Evolutionary conservation across 2,797 vertebrate species (phyloP).

Genomic region (Pseudomugil tenellus): DNA sequence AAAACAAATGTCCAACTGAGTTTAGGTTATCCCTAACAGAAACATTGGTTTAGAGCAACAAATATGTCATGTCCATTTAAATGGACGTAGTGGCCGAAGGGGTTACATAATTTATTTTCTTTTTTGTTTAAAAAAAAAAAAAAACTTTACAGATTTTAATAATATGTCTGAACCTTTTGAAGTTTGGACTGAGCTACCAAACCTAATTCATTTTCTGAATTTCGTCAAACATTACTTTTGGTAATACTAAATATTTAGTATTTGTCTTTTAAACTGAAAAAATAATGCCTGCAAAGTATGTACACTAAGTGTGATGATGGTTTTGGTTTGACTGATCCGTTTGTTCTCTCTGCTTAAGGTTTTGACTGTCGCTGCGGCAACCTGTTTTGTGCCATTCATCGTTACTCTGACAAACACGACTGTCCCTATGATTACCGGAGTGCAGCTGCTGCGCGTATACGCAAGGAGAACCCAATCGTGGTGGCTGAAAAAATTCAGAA

Average conservation of each 20-base stretch:
- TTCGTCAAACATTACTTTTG: not conserved
- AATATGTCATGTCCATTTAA: too few species aligned
- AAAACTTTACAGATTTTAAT: too few species aligned
- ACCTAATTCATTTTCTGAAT: not conserved
- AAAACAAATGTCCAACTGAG: too few species aligned
- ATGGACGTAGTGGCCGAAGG: too few species aligned
- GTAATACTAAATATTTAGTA: not conserved
- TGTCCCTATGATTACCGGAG: slow-evolving; percentile 92
- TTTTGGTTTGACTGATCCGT: slow-evolving; percentile 15
- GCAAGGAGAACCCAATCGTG: slow-evolving; percentile 92
- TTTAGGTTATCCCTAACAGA: too few species aligned
- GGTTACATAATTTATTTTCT: too few species aligned
- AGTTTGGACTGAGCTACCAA: not conserved
- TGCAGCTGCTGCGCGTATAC: slow-evolving; percentile 89
- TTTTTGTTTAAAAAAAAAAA: too few species aligned
- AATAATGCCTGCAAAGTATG: not conserved
- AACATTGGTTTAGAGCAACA: too few species aligned
- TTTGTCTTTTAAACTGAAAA: not conserved
- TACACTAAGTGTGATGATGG: not conserved
- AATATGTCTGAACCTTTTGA: too few species aligned
- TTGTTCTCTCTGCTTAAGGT: slow-evolving; percentile 70
- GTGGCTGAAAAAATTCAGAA: slow-evolving; percentile 94
- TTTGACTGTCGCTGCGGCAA: slow-evolving; percentile 94
- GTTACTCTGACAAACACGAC: slow-evolving; percentile 92
- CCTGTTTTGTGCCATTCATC: slow-evolving; percentile 91